A percentile compares a stretch with the other conserved stretches of the same genome.
These are phyloP conservation scores for Austrolebias charrua DNA, from an alignment of 2,797 vertebrate species.

Conservation along the genomic window DNA sequence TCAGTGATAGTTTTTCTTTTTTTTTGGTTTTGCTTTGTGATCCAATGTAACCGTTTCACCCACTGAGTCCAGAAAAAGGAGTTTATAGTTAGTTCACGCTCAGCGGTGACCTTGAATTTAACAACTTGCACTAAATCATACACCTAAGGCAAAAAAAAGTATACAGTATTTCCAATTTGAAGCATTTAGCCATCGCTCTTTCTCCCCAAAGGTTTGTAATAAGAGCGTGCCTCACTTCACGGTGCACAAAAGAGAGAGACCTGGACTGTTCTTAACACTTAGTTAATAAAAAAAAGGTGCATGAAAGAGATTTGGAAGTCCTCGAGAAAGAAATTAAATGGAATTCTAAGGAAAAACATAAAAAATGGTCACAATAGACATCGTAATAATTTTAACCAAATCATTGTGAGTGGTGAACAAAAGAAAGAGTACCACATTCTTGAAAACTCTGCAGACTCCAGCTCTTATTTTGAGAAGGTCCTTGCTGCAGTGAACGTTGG, in stretches of 20 bases:
- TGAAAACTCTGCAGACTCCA: conserved; percentile 9
- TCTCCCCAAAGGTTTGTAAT: conserved; percentile 12
- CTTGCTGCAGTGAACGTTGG: not conserved
- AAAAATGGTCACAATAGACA: conserved; percentile 3
- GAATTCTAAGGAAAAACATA: conserved; percentile 24
- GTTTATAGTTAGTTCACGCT: conserved; percentile 5
- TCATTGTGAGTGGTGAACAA: conserved; percentile 2
- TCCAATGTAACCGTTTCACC: conserved; percentile 10
- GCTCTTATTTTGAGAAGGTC: too few species aligned
- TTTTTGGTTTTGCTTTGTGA: conserved; percentile 3
- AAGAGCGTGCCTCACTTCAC: conserved; percentile 16
- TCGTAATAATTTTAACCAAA: not conserved
- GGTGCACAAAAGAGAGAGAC: conserved; percentile 2
- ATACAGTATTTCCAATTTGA: conserved; percentile 32
- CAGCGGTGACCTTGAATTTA: conserved; percentile 11
- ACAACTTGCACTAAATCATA: conserved; percentile 16
- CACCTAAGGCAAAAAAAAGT: conserved; percentile 9
- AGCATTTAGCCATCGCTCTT: conserved; percentile 6
- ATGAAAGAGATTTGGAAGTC: conserved; percentile 8
- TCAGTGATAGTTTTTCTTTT: too few species aligned
- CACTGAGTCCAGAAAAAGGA: conserved; percentile 2
- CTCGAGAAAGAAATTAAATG: conserved; percentile 28
- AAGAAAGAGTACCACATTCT: conserved; percentile 1
- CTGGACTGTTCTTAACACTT: conserved; percentile 1
- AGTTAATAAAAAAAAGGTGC: conserved; percentile 1